phyloP scores from a whole-genome alignment of 1,140 invertebrate species.

The Hypothenemus hampei region DNA sequence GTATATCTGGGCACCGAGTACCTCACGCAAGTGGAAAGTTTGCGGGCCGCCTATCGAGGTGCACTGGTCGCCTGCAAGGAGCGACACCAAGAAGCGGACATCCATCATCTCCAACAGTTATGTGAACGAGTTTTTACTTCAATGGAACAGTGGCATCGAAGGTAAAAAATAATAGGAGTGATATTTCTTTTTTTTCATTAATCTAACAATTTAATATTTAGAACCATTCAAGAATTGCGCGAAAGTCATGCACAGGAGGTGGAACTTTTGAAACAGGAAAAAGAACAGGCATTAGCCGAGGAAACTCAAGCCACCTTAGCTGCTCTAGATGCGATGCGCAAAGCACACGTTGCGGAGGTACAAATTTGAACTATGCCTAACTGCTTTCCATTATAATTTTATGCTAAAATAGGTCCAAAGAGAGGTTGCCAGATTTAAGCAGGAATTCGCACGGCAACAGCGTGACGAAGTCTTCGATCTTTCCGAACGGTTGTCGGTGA shows the following conservation, averaged over 20 bases:
- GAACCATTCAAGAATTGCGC: constrained; percentile 77
- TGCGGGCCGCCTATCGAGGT: constrained; percentile 65
- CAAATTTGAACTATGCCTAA: neutral
- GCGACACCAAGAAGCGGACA: constrained; percentile 76
- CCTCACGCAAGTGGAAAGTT: constrained; percentile 67
- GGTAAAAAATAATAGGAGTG: neutral
- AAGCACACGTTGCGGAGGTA: constrained; percentile 84
- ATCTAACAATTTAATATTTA: neutral
- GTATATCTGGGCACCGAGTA: constrained; percentile 65
- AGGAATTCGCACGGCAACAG: constrained; percentile 73
- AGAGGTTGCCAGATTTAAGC: constrained; percentile 81
- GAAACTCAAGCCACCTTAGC: constrained; percentile 78
- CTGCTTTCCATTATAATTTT: neutral
- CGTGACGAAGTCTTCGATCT: constrained; percentile 75
- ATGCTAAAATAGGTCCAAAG: constrained; percentile 55
- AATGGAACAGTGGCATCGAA: constrained; percentile 84
- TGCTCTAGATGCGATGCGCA: constrained; percentile 87
- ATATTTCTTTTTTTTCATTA: neutral
- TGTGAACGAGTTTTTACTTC: constrained; percentile 82
- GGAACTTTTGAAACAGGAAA: constrained; percentile 66
- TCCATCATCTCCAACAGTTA: constrained; percentile 75
- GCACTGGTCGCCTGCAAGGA: constrained; percentile 62
- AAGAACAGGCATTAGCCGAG: constrained; percentile 83
- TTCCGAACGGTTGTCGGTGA: constrained; percentile 85
- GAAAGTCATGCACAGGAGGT: constrained; percentile 77